phyloP scores from a whole-genome alignment of 2,888 invertebrate genomes.

The Scaptomyza cyrtandrae region DNA sequence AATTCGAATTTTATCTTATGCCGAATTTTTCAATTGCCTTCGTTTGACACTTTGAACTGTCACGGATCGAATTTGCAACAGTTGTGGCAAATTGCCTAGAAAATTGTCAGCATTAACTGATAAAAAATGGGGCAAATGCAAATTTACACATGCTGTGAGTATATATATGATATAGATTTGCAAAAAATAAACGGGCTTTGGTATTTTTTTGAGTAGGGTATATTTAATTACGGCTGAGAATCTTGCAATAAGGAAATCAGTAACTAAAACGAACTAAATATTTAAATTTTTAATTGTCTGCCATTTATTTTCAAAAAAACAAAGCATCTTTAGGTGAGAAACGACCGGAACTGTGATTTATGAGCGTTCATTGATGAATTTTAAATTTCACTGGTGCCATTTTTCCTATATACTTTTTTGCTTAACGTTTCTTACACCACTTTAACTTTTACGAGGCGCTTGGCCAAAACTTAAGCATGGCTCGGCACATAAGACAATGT shows the following conservation, averaged over 20 bases:
- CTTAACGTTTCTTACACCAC: slow-evolving; percentile 13
- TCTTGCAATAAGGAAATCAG: no score
- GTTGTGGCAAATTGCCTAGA: slow-evolving; percentile 14
- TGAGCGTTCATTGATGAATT: slow-evolving; percentile 63
- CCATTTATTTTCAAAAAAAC: background rate
- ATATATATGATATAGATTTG: background rate
- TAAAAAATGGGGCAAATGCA: background rate
- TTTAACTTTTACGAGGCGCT: slow-evolving; percentile 55
- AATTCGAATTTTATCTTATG: slow-evolving; percentile 17
- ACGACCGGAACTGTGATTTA: slow-evolving; percentile 62
- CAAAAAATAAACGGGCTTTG: background rate
- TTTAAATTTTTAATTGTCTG: slow-evolving; percentile 4
- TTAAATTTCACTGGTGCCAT: slow-evolving; percentile 37
- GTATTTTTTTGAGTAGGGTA: background rate
- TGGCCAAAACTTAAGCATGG: slow-evolving; percentile 28
- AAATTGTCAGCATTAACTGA: slow-evolving; percentile 11
- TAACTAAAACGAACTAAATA: background rate
- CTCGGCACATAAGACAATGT: slow-evolving; percentile 55
- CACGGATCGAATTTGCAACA: slow-evolving; percentile 9
- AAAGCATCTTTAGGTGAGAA: slow-evolving; percentile 46
- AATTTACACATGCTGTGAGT: background rate
- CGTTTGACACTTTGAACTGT: slow-evolving; percentile 29
- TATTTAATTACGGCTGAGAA: no score
- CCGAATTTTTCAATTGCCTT: slow-evolving; percentile 34
- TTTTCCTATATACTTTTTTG: background rate